phyloP scores from a whole-genome alignment of 2,888 invertebrate genomes.

The Xylota segnis region DNA sequence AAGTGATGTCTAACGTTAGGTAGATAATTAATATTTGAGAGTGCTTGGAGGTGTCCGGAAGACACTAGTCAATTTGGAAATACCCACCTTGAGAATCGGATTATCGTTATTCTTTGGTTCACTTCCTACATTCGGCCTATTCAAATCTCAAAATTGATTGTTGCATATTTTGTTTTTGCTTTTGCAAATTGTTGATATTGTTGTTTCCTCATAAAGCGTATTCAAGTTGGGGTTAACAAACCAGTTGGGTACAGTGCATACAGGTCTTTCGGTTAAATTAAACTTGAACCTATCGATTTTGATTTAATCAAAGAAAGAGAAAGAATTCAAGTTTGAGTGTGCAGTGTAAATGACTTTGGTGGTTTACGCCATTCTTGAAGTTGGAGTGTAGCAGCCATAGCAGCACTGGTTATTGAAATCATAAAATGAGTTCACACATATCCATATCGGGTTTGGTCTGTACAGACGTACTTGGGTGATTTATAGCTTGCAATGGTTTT shows the following conservation, averaged over 20 bases:
- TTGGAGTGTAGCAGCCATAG: background rate
- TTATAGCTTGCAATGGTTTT: conserved; percentile 3
- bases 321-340: conserved; percentile 8
- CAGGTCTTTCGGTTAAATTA: conserved; percentile 17
- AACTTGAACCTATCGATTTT: conserved; percentile 20
- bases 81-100: conserved; percentile 50
- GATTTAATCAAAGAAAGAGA: conserved; percentile 24
- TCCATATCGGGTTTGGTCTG: background rate
- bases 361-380: conserved; percentile 15
- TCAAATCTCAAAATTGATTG: conserved; percentile 8
- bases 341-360: conserved; percentile 7
- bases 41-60: conserved; percentile 48
- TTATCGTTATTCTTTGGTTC: conserved; percentile 3
- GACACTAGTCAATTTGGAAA: conserved; percentile 40
- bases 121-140: background rate
- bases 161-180: conserved; percentile 26
- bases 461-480: background rate
- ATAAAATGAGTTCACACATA: conserved; percentile 9
- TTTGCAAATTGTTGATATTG: conserved; percentile 1
- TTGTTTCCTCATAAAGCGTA: conserved; percentile 5
- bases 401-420: background rate
- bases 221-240: conserved; percentile 46
- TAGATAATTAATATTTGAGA: conserved; percentile 39
- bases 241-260: conserved; percentile 12
- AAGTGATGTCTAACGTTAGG: conserved; percentile 21